Evolutionary conservation across 2,888 invertebrate genomes (phyloP).

Genomic region (Drosophila lutescens): DNA sequence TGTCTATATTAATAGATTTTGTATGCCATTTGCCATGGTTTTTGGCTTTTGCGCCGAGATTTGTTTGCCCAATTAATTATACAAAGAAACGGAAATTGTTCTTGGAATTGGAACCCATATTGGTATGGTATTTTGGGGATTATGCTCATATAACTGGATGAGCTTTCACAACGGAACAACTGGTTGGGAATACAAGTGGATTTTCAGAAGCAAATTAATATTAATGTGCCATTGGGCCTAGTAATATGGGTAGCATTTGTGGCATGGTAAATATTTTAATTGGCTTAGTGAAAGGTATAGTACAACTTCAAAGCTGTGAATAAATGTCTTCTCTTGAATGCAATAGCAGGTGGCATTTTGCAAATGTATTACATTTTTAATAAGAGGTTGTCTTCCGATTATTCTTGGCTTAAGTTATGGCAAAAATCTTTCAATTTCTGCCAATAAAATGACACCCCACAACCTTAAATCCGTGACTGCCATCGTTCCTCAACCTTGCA

Average conservation of each 20-base stretch:
- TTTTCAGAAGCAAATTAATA: slow-evolving; percentile 15
- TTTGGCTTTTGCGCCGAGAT: slow-evolving; percentile 37
- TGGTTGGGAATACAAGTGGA: neutral
- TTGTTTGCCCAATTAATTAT: slow-evolving; percentile 74
- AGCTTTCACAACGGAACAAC: slow-evolving; percentile 7
- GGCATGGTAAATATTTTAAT: neutral
- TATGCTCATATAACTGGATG: slow-evolving; percentile 17
- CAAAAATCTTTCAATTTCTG: too few species aligned
- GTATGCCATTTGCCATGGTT: slow-evolving; percentile 29
- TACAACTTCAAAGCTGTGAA: neutral
- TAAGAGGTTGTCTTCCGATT: too few species aligned
- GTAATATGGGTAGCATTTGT: neutral
- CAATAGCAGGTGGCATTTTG: too few species aligned
- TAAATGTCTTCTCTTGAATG: too few species aligned
- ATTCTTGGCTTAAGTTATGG: too few species aligned
- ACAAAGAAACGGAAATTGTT: slow-evolving; percentile 16
- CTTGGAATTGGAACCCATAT: neutral
- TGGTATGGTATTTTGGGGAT: slow-evolving; percentile 3
- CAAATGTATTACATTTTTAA: too few species aligned
- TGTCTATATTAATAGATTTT: slow-evolving; percentile 74
- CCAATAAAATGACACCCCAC: slow-evolving; percentile 1
- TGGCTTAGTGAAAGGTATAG: neutral
- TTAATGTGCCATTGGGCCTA: slow-evolving; percentile 8
- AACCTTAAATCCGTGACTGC: slow-evolving; percentile 1
- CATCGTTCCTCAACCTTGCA: slow-evolving; percentile 17